These are phyloP conservation scores for Hippocampus zosterae DNA, from an alignment of 2,113 vertebrate genomes.

Conservation along the genomic window DNA sequence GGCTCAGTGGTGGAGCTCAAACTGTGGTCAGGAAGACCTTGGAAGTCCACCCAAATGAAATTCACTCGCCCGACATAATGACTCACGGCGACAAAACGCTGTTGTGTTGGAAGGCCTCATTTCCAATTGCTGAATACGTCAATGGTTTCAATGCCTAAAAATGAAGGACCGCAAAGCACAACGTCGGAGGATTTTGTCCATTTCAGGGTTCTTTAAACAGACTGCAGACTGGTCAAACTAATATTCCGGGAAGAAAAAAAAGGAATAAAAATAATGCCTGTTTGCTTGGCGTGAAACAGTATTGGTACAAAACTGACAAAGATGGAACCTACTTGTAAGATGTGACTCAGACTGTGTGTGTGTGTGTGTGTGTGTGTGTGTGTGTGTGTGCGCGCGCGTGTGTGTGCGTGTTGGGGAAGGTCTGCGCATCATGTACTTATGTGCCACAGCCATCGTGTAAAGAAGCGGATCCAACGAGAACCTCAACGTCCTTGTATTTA, in stretches of 20 bases:
- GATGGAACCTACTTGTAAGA: slow-evolving; percentile 45
- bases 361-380: slow-evolving; percentile 5
- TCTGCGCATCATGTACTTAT: slow-evolving; percentile 78
- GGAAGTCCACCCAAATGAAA: background rate
- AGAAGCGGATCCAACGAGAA: slow-evolving; percentile 78
- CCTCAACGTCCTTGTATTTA: slow-evolving; percentile 89
- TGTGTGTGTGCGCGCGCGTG: slow-evolving; percentile 44
- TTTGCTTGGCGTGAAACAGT: slow-evolving; percentile 42
- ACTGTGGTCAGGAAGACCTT: background rate
- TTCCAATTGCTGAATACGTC: background rate
- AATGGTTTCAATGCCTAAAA: background rate
- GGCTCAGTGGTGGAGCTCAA: slow-evolving; percentile 15
- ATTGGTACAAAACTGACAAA: slow-evolving; percentile 62
- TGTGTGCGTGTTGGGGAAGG: slow-evolving; percentile 50
- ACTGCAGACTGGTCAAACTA: background rate
- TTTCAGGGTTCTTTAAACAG: slow-evolving; percentile 1
- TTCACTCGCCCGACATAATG: background rate
- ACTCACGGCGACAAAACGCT: background rate
- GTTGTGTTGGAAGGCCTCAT: background rate
- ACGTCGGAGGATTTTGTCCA: background rate
- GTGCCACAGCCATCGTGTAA: slow-evolving; percentile 80
- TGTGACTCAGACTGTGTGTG: background rate
- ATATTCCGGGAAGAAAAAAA: background rate
- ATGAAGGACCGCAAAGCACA: slow-evolving; percentile 31
- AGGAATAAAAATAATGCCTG: slow-evolving; percentile 46